These are phyloP conservation scores for Pteropus alecto DNA, from an alignment of 2,113 vertebrate genomes.

Conservation along the genomic window DNA sequence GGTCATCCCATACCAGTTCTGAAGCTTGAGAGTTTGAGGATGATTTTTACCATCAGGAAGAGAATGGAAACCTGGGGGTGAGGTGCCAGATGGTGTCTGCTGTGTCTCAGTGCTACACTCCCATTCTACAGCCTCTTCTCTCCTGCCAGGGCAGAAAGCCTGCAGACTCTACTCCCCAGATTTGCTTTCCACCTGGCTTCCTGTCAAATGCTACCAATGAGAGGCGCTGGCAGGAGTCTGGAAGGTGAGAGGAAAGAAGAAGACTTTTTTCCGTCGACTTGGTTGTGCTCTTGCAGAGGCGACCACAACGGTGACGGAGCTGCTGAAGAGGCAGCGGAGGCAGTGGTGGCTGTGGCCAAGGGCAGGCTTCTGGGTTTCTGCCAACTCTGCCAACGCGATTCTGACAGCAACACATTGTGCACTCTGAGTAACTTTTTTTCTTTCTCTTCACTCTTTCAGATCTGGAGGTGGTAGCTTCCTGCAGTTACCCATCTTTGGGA, in stretches of 20 bases:
- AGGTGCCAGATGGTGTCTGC: neutral
- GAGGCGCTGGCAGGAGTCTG: neutral
- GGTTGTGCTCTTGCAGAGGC: neutral
- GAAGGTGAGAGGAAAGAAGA: neutral
- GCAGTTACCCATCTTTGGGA: neutral
- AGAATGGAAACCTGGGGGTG: neutral
- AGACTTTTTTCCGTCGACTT: neutral
- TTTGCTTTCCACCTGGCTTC: neutral
- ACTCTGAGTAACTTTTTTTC: neutral
- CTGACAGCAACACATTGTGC: neutral
- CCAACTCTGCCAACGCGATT: neutral
- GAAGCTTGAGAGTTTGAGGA: neutral
- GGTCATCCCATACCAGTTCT: neutral
- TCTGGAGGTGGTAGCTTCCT: neutral
- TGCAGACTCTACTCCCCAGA: neutral
- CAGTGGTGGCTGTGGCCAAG: rapidly evolving
- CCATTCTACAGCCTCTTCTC: neutral
- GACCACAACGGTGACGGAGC: neutral
- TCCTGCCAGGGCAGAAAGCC: neutral
- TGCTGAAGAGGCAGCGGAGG: neutral
- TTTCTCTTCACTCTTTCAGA: neutral
- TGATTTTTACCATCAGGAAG: neutral
- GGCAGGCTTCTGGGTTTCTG: neutral
- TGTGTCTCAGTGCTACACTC: neutral
- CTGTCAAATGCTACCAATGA: neutral